phyloP scores from a whole-genome alignment of 2,797 vertebrate species.

The Rhynchotus rufescens region DNA sequence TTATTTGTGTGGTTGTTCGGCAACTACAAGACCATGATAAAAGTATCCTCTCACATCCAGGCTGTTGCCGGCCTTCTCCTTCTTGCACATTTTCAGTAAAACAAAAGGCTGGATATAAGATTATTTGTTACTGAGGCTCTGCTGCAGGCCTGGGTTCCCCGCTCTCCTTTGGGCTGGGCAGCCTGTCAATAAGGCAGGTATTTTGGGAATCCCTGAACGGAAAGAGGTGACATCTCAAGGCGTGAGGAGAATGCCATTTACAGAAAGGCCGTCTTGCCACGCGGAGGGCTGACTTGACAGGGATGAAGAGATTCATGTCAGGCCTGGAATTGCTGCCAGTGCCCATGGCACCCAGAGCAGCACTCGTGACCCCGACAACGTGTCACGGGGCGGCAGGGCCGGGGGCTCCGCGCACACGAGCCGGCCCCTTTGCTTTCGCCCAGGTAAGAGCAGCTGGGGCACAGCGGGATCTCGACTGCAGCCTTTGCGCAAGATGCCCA shows the following conservation, averaged over 20 bases:
- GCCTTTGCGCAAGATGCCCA: not conserved
- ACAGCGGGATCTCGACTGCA: not conserved
- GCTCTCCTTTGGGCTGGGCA: not conserved
- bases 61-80: not conserved
- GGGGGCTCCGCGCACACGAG: not conserved
- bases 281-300: not conserved
- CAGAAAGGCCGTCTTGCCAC: not conserved
- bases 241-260: not conserved
- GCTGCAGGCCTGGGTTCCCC: not conserved
- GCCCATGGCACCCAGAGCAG: fast-evolving
- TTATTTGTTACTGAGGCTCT: not conserved
- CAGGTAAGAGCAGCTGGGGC: not conserved
- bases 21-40: not conserved
- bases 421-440: not conserved
- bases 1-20: not conserved
- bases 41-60: not conserved
- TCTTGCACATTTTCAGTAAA: not conserved
- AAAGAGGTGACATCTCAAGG: not conserved
- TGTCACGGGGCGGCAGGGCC: not conserved
- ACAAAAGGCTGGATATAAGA: not conserved
- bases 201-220: not conserved
- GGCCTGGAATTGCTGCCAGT: not conserved
- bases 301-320: not conserved
- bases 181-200: no score
- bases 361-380: not conserved